Evolutionary conservation across 2,797 vertebrate genomes (phyloP).

Genomic region (Cetoscarus ocellatus): DNA sequence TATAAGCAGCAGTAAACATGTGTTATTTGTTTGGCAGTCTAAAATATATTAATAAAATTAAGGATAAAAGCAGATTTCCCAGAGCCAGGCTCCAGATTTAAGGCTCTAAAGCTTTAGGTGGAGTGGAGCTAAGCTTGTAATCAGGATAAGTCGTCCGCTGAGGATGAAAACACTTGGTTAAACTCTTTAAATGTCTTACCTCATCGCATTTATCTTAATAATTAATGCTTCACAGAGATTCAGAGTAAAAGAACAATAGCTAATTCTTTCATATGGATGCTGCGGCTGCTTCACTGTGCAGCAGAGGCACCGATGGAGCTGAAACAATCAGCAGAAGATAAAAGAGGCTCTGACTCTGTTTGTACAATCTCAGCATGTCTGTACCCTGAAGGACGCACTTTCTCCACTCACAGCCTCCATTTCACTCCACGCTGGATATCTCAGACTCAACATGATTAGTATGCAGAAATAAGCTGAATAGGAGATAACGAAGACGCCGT

Average conservation of each 20-base stretch:
- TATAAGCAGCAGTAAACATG: too few relatives aligned
- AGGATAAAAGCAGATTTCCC: too few relatives aligned
- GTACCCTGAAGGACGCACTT: neutral
- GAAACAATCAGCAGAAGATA: neutral
- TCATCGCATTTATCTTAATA: neutral
- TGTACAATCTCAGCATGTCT: neutral
- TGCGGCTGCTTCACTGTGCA: neutral
- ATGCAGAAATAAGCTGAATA: conserved; percentile 1
- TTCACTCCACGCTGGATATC: neutral
- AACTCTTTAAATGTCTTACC: neutral
- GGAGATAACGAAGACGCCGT: neutral
- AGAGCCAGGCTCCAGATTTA: too few relatives aligned
- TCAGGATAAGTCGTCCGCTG: conserved; percentile 2
- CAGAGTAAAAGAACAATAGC: neutral
- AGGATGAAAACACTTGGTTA: neutral
- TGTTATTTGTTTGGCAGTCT: neutral
- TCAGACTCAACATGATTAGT: neutral
- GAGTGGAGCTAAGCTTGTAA: conserved; percentile 9
- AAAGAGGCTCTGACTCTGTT: neutral
- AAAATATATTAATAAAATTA: neutral
- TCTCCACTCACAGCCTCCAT: neutral
- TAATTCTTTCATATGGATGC: neutral
- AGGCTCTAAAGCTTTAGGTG: neutral
- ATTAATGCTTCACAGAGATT: neutral
- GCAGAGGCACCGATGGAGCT: neutral